A percentile compares a stretch with the other conserved stretches of the same genome.
Evolutionary conservation across 2,888 invertebrate genomes (phyloP).

Genomic region (Octonoba sinensis): DNA sequence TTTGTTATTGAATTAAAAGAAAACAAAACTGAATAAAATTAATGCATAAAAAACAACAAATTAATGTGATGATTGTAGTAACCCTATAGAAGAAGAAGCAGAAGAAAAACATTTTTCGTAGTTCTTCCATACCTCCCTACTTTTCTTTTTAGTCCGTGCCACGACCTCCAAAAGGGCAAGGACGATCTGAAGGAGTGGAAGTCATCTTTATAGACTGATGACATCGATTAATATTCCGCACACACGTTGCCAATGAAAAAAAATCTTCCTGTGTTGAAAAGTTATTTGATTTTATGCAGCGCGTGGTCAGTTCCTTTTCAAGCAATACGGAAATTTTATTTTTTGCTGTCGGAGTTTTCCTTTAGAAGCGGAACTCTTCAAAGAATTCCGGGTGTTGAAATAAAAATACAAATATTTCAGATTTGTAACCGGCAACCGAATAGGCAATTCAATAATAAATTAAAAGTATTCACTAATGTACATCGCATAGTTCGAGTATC

Average conservation of each 20-base stretch:
- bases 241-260: conserved; percentile 2
- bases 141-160: conserved; percentile 19
- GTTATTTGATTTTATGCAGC: conserved; percentile 26
- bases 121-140: background rate
- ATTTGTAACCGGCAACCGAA: too few relatives aligned
- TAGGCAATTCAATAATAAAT: too few relatives aligned
- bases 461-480: too few relatives aligned
- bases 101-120: too few relatives aligned
- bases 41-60: too few relatives aligned
- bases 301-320: conserved; percentile 11
- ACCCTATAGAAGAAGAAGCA: conserved; percentile 9
- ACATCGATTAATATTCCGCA: conserved; percentile 22
- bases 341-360: conserved; percentile 18
- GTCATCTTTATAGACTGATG: conserved; percentile 9
- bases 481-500: too few relatives aligned
- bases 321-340: background rate
- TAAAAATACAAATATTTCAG: too few relatives aligned
- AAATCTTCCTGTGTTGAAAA: conserved; percentile 11
- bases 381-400: conserved; percentile 16
- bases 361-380: conserved; percentile 23
- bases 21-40: too few relatives aligned
- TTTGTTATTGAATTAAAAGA: too few relatives aligned
- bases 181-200: conserved; percentile 25
- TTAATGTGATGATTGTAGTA: background rate
- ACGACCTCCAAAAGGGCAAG: conserved; percentile 33